phyloP scores from a whole-genome alignment of 1,140 invertebrate species.

The Hylyphantes graminicola region DNA sequence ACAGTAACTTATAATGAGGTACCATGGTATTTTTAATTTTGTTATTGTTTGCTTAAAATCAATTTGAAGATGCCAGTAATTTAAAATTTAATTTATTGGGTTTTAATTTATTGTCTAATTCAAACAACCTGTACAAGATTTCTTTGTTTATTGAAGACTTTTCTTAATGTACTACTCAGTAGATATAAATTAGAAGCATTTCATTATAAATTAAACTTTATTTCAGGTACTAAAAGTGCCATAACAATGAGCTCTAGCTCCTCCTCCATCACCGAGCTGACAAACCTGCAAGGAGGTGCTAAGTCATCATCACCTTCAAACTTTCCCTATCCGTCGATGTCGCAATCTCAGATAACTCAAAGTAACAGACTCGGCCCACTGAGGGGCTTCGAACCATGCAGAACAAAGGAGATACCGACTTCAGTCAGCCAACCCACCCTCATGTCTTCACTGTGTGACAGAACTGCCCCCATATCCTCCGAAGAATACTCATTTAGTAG shows the following conservation, averaged over 20 bases:
- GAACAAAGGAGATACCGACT: conserved; percentile 41
- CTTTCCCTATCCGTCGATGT: not conserved
- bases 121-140: too few species aligned
- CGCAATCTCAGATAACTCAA: conserved; percentile 13
- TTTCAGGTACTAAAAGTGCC: conserved; percentile 36
- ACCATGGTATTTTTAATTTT: too few species aligned
- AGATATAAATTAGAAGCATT: too few species aligned
- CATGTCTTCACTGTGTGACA: conserved; percentile 16
- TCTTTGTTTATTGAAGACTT: too few species aligned
- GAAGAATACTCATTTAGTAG: conserved; percentile 30
- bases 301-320: conserved; percentile 5
- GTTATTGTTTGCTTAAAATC: too few species aligned
- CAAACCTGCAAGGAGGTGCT: not conserved
- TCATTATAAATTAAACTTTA: not conserved
- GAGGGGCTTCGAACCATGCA: not conserved
- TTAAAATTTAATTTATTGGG: too few species aligned
- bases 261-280: conserved; percentile 16
- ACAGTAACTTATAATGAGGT: too few species aligned
- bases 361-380: not conserved
- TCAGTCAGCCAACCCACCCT: conserved; percentile 40
- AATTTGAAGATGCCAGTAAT: too few species aligned
- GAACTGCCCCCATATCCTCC: not conserved
- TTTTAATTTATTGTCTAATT: too few species aligned
- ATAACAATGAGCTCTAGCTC: conserved; percentile 37
- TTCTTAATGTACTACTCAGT: too few species aligned